These are phyloP conservation scores for Ploceus nigricollis DNA, from an alignment of 2,113 vertebrate species.

Conservation along the genomic window DNA sequence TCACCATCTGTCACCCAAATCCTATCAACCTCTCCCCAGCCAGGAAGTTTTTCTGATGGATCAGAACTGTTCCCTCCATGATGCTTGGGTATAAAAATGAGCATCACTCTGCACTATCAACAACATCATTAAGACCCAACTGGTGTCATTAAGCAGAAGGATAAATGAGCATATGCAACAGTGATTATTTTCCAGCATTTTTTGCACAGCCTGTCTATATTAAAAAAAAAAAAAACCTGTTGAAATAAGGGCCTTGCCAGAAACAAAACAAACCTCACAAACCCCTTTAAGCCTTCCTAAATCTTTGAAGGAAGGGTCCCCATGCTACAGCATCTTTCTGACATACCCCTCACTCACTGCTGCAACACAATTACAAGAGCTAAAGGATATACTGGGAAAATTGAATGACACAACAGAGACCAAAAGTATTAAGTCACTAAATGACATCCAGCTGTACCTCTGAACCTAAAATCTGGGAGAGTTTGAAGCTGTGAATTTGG, in stretches of 20 bases:
- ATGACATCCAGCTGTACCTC: background rate
- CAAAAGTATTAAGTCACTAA: background rate
- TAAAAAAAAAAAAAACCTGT: background rate
- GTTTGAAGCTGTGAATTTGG: background rate
- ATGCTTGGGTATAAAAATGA: background rate
- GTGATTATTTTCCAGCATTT: background rate
- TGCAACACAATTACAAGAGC: background rate
- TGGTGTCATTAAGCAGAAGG: background rate
- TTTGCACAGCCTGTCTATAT: background rate
- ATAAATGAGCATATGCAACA: background rate
- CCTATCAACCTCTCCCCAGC: background rate
- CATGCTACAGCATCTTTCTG: background rate
- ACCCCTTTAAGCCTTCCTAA: background rate
- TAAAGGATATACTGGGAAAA: background rate
- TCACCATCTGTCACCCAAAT: slow-evolving; percentile 26
- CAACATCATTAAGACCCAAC: background rate
- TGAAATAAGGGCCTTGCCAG: background rate
- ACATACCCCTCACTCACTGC: background rate
- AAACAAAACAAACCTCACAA: background rate
- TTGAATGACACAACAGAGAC: background rate
- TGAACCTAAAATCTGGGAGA: background rate
- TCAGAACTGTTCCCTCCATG: background rate
- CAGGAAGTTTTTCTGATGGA: background rate
- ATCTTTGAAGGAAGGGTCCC: background rate
- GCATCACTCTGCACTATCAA: background rate